Evolutionary conservation across 2,797 vertebrate genomes (phyloP), one percentile per base, ranked within the genome.

Genomic region (Darevskia nairensis): DNA sequence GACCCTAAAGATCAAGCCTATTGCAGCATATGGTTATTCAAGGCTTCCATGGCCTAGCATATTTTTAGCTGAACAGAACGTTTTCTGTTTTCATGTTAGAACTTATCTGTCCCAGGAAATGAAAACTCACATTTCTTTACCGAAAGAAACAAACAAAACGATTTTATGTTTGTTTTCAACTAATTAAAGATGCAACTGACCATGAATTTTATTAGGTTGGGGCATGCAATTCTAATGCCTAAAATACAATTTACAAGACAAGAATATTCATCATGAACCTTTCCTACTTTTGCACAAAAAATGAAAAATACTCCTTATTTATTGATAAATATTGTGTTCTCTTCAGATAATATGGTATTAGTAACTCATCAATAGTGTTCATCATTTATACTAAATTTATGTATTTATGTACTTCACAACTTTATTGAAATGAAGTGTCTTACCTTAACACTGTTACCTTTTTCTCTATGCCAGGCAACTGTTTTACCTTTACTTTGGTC

Each of bases 371-470:
- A 78, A 2, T 86, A 3, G 5, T 46, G 50, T 78, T 35, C 61
- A 88, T 79, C 41, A 64, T 64, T 64, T 64, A 64, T 23, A 64
- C 61, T 83, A 72, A 15, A 72, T 35, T 35, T 72, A 32, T 72
- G 32, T 35, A 32, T 75, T 35, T 35, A 35, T 35, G 35, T 64
- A 64, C 21, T 74, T 74, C 72, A 74, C 32, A 35, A 17, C 17
- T 3, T n/a, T 74, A 3, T 11, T 85, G 76, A 2, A 88, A 74
- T 27, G 0, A 1, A 85, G 71, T 17, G 2, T 85, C 86, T 94
- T 95, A 98, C 97, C 94, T 80, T 82, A 97, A 95, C 80, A 95
- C 91, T 76, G 44, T 74, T 44, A 95, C 93, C 89, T 83, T 71
- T 35, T 95, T 95, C 80, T 94, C 92, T 91, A 93, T 84, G 29